Evolutionary conservation across 2,113 vertebrate genomes (phyloP), one percentile per base, ranked within the genome.

Genomic region (Sterna hirundo): DNA sequence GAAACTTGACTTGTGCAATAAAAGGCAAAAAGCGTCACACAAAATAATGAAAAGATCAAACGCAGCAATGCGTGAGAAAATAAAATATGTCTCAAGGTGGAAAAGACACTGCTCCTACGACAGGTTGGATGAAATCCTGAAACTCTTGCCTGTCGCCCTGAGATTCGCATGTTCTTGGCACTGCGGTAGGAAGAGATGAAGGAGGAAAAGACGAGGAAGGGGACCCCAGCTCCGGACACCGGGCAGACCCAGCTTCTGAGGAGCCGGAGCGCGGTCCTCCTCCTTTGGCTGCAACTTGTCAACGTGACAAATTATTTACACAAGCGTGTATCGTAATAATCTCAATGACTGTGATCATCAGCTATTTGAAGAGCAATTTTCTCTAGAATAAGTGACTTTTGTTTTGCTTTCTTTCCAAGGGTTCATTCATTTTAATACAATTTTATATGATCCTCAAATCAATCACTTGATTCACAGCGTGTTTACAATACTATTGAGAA

Each of bases 131-230:
- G 44, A 47, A 38, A 44, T n/a, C 71, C 74, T n/a, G 13, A 4
- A n/a, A 9, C 17, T 13, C 9, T 10, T 5, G 8, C 6, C 1
- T 4, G 10, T 22, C 34, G 17, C 70, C 83, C 60, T 0, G 0
- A 38, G 84, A 55, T 18, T 8, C 38, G 3, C 1, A 0, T 1
- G 58, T 4, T 51, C 68, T 27, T 13, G 4, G 40, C 78, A 3
- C 2, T 27, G 27, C 51, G 30, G 11, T 0, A 66, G 32, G 6
- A 42, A 34, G 75, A 68, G 46, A 46, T 11, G 30, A 9, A 42
- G 64, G 40, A 78, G 17, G 55, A 36, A 13, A 69, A 26, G 62
- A 52, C 6, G 52, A 78, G 60, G 16, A 84, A 42, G 51, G 54
- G 36, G 17, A 51, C 32, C 12, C 0, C 0, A 10, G 14, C 42